These are phyloP conservation scores for Trachelus troglodyta DNA, from an alignment of 2,888 invertebrate genomes.

Conservation along the genomic window DNA sequence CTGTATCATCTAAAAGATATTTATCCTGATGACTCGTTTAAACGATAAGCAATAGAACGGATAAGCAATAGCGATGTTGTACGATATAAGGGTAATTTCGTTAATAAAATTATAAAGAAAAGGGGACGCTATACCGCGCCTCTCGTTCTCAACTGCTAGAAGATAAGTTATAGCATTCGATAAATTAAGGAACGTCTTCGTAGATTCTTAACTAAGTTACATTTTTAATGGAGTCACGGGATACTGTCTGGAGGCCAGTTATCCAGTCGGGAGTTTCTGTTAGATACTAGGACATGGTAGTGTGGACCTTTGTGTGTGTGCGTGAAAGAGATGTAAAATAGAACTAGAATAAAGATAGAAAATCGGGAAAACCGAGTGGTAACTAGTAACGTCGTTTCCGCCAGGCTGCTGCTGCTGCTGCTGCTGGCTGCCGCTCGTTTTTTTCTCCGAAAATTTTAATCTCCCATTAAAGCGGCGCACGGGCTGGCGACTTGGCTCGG, in stretches of 20 bases:
- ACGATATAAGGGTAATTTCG: not conserved
- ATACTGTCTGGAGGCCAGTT: not conserved
- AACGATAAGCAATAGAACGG: no score
- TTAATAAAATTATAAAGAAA: not conserved
- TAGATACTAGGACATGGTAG: not conserved
- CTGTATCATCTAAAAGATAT: not conserved
- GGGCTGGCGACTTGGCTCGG: conserved; percentile 17
- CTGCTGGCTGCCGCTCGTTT: conserved; percentile 33
- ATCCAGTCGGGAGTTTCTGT: not conserved
- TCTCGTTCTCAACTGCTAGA: not conserved
- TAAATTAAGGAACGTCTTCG: not conserved
- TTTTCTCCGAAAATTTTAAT: conserved; percentile 30
- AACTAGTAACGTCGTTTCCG: not conserved
- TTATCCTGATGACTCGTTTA: not conserved
- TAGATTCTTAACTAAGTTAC: not conserved
- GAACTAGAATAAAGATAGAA: conserved; percentile 1
- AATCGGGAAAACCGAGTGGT: conserved; percentile 3
- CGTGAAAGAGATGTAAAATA: not conserved
- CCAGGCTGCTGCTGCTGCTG: not conserved
- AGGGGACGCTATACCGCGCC: not conserved
- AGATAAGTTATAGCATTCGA: not conserved
- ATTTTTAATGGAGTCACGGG: not conserved
- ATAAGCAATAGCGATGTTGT: not conserved
- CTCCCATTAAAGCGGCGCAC: conserved; percentile 26
- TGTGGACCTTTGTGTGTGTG: not conserved